Conservation (phyloP, 1,140 invertebrate species). For the Dolichoris vasculosae region DNA sequence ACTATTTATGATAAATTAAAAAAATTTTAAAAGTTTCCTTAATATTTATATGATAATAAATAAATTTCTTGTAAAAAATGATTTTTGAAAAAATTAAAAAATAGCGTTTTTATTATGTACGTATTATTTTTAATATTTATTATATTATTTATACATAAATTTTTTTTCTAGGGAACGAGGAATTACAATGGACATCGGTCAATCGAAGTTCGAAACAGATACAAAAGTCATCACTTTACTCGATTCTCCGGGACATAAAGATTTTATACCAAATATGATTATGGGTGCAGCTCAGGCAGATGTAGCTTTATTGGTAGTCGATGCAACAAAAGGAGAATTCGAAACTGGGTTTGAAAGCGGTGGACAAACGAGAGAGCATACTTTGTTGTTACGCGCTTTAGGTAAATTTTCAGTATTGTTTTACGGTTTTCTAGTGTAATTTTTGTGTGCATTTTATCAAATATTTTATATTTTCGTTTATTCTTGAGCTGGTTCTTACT, state of each 20-base stretch:
- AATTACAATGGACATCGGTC: slow-evolving; percentile 98
- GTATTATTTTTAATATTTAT: too few relatives aligned
- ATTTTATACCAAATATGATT: slow-evolving; percentile 99
- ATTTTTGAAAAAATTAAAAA: too few relatives aligned
- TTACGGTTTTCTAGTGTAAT: slow-evolving; percentile 23
- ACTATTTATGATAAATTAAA: too few relatives aligned
- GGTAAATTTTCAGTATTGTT: slow-evolving; percentile 73
- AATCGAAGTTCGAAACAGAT: slow-evolving; percentile 94
- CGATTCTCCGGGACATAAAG: slow-evolving; percentile 98
- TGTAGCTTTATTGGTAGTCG: slow-evolving; percentile 95
- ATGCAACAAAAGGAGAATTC: slow-evolving; percentile 97
- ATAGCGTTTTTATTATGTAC: too few relatives aligned
- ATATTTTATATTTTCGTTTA: not conserved
- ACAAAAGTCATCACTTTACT: slow-evolving; percentile 90
- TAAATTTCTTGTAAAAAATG: not conserved
- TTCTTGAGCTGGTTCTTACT: too few relatives aligned
- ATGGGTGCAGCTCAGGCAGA: slow-evolving; percentile 97
- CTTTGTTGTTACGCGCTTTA: slow-evolving; percentile 92
- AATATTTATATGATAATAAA: too few relatives aligned
- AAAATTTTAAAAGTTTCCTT: too few relatives aligned
- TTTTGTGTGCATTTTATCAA: not conserved
- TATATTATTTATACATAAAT: too few relatives aligned
- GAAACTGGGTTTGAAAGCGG: slow-evolving; percentile 98
- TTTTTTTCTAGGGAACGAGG: slow-evolving; percentile 78
- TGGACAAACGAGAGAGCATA: slow-evolving; percentile 98